These are phyloP conservation scores for Pedicia rivosa DNA, from an alignment of 2,888 invertebrate genomes.

Conservation along the genomic window DNA sequence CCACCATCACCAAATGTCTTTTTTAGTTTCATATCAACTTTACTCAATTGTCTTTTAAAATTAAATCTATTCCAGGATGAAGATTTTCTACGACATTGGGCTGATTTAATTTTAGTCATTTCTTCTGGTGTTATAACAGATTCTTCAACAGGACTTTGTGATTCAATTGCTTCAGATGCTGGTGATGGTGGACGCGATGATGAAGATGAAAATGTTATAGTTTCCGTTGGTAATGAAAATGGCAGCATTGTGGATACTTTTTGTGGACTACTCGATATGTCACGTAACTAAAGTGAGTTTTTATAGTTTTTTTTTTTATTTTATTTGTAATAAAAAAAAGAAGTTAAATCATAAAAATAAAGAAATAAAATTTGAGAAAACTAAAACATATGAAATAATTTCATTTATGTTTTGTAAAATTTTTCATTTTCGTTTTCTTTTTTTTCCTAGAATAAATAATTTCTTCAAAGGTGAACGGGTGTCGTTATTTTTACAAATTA, in stretches of 20 bases:
- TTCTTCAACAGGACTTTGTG: conserved; percentile 14
- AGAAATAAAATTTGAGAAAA: too few species aligned
- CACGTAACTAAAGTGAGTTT: conserved; percentile 17
- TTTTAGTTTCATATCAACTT: conserved; percentile 58
- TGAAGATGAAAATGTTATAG: conserved; percentile 27
- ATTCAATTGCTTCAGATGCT: conserved; percentile 31
- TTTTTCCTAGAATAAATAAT: too few species aligned
- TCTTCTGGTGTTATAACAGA: conserved; percentile 24
- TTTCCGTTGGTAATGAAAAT: conserved; percentile 14
- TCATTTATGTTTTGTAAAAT: too few species aligned
- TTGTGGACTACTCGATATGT: conserved; percentile 19
- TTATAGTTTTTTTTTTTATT: conserved; percentile 8
- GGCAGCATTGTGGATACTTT: conserved; percentile 14
- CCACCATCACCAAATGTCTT: conserved; percentile 39
- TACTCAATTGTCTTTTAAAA: conserved; percentile 65
- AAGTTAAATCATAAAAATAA: too few species aligned
- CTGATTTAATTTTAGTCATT: conserved; percentile 29
- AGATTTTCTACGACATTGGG: conserved; percentile 37
- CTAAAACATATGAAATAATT: too few species aligned
- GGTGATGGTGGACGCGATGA: conserved; percentile 34
- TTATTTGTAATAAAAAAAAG: conserved; percentile 5
- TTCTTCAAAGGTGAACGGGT: too few species aligned
- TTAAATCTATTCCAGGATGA: conserved; percentile 63
- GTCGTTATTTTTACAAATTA: too few species aligned
- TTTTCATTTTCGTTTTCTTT: too few species aligned